Base-by-base conservation (phyloP, 2,113 vertebrate genomes). In the Arothron firmamentum region DNA sequence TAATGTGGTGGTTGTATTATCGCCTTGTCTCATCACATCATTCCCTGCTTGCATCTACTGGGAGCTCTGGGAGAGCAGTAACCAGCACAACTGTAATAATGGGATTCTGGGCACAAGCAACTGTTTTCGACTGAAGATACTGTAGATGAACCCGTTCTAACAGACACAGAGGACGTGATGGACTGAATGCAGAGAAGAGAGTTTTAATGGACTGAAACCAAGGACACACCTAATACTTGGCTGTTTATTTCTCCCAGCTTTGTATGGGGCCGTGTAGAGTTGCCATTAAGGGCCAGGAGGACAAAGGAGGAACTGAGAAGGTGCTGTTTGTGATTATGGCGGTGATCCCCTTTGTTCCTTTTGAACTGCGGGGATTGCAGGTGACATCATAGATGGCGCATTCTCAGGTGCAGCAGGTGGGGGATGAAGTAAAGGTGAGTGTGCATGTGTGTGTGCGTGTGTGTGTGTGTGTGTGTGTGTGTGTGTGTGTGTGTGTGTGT, bases 381-480 rank as follows among this genome's bases (percentile, higher is more conserved):
- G 74, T 88, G 86, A 88, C 86, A 85, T 89, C 84, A 85, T 59
- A 59, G 79, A 49, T 42, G 65, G 64, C 10, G 21, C 78, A 87
- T 88, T 82, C 85, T 84, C 89, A 90, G 86, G 86, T 90, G 86
- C 72, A 67, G 82, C 79, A 85, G 83, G 19, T 66, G 71, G 82
- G 57, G 70, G 63, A 57, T 52, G 75, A 71, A 61, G 71, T 43
- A 34, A 52, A 38, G 56, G 34, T 71, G 65, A 67, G 55, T 57
- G 61, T 23, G 67, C 31, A 48, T 49, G 18, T 59, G 73, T 52
- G 57, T 71, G 60, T 70, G 43, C 57, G 65, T 46, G 51, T 74
- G 57, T 62, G 60, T 52, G 56, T 57, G 52, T 60, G 46, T 67
- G 28, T 23, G 67, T 41, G 52, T 49, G 18, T 59, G 73, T 52